These are phyloP conservation scores for Thunnus maccoyii DNA, from an alignment of 2,113 vertebrate species.

Conservation along the genomic window DNA sequence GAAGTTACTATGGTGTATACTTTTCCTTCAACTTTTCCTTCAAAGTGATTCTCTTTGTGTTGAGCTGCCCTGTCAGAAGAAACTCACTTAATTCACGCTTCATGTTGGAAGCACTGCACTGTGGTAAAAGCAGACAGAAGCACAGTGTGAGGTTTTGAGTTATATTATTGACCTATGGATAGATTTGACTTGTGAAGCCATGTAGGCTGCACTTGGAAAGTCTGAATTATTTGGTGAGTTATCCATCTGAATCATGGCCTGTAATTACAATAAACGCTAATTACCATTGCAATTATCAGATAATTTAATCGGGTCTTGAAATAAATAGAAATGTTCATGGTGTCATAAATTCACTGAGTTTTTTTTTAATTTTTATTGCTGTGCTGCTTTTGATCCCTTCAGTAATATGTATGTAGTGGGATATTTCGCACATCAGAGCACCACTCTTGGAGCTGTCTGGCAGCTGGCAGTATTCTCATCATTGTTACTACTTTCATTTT, in stretches of 20 bases:
- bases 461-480: no score
- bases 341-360: slow-evolving; percentile 13
- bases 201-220: neutral
- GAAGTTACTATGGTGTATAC: neutral
- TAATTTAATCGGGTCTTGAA: slow-evolving; percentile 41
- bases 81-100: slow-evolving; percentile 3
- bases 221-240: slow-evolving; percentile 19
- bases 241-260: slow-evolving; percentile 37
- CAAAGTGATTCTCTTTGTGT: slow-evolving; percentile 3
- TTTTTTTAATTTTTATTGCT: slow-evolving; percentile 5
- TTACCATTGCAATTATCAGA: slow-evolving; percentile 48
- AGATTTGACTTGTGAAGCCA: slow-evolving; percentile 18
- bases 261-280: slow-evolving; percentile 56
- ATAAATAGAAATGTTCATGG: slow-evolving; percentile 29
- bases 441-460: neutral
- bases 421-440: neutral
- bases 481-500: no score
- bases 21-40: neutral
- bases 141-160: neutral
- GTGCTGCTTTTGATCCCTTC: neutral
- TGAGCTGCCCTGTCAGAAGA: neutral
- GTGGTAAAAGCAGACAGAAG: neutral
- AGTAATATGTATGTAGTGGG: slow-evolving; percentile 1
- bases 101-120: neutral
- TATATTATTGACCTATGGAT: slow-evolving; percentile 26